A percentile compares a stretch with the other conserved stretches of the same genome.
Evolutionary conservation across 2,888 invertebrate species (phyloP).

Genomic region (Phaedon cochleariae): DNA sequence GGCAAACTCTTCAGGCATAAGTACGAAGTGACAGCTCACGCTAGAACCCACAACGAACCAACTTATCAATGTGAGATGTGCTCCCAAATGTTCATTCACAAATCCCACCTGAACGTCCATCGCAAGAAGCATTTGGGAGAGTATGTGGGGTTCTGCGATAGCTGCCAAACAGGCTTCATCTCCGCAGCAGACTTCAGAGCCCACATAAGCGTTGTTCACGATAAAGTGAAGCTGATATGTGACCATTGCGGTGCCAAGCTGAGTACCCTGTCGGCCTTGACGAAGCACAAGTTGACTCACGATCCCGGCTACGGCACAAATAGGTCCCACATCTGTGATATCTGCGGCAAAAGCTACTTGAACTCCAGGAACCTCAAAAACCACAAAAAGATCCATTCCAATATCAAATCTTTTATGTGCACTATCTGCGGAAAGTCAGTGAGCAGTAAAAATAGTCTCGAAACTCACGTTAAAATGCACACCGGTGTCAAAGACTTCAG

Average conservation of each 20-base stretch:
- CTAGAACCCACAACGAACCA: constrained; percentile 66
- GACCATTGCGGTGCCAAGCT: constrained; percentile 50
- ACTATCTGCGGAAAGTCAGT: constrained; percentile 58
- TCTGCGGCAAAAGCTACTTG: constrained; percentile 62
- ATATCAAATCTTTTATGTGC: constrained; percentile 50
- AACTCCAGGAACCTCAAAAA: constrained; percentile 53
- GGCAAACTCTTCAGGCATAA: constrained; percentile 55
- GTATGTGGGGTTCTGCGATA: constrained; percentile 52
- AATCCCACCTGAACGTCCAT: constrained; percentile 69
- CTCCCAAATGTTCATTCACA: constrained; percentile 68
- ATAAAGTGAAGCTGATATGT: constrained; percentile 49
- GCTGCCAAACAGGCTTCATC: constrained; percentile 55
- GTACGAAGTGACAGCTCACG: constrained; percentile 61
- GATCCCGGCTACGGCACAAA: constrained; percentile 48
- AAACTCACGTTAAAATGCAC: constrained; percentile 59
- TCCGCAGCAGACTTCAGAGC: constrained; percentile 49
- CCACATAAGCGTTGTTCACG: constrained; percentile 52
- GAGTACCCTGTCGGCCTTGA: constrained; percentile 48
- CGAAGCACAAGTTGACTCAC: constrained; percentile 53
- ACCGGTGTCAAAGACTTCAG: constrained; percentile 55
- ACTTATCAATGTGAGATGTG: constrained; percentile 69
- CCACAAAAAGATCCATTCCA: constrained; percentile 53
- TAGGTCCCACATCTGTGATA: constrained; percentile 57
- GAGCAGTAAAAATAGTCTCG: constrained; percentile 54
- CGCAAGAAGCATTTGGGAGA: constrained; percentile 66